Conservation (phyloP, 2,113 vertebrate genomes). For the Austrofundulus limnaeus region DNA sequence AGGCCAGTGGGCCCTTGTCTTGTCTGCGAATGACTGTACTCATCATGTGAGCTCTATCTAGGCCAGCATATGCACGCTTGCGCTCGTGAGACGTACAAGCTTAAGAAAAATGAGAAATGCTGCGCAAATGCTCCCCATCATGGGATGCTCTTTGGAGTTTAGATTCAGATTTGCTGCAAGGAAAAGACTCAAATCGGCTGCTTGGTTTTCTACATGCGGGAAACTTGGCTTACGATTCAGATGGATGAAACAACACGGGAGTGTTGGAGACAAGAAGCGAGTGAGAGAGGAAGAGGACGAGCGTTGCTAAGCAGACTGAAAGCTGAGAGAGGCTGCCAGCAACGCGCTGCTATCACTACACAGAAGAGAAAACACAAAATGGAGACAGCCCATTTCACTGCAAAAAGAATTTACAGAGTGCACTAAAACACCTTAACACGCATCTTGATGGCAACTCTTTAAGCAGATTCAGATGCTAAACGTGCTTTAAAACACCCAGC, state of each 20-base stretch:
- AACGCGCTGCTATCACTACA: constrained; percentile 59
- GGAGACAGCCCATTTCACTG: constrained; percentile 53
- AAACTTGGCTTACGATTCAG: constrained; percentile 41
- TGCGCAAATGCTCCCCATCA: constrained; percentile 8
- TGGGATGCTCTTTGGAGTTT: constrained; percentile 23
- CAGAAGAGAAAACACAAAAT: constrained; percentile 64
- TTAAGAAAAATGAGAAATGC: constrained; percentile 36
- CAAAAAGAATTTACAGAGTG: constrained; percentile 30
- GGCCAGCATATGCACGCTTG: constrained; percentile 7
- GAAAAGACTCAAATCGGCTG: constrained; percentile 16
- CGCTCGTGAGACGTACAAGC: constrained; percentile 1
- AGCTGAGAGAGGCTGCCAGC: constrained; percentile 66
- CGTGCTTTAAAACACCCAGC: neutral
- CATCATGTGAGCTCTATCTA: constrained; percentile 50
- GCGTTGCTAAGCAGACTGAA: constrained; percentile 77
- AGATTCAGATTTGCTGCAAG: constrained; percentile 30
- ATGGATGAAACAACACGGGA: constrained; percentile 52
- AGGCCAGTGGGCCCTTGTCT: constrained; percentile 67
- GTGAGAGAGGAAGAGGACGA: constrained; percentile 60
- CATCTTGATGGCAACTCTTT: neutral
- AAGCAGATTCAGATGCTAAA: neutral
- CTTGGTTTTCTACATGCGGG: constrained; percentile 31
- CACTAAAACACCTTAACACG: constrained; percentile 16
- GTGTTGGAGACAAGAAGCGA: constrained; percentile 61
- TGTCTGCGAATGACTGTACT: constrained; percentile 58